Base-by-base conservation (phyloP, 2,797 vertebrate genomes). In the Delichon dasypus region DNA sequence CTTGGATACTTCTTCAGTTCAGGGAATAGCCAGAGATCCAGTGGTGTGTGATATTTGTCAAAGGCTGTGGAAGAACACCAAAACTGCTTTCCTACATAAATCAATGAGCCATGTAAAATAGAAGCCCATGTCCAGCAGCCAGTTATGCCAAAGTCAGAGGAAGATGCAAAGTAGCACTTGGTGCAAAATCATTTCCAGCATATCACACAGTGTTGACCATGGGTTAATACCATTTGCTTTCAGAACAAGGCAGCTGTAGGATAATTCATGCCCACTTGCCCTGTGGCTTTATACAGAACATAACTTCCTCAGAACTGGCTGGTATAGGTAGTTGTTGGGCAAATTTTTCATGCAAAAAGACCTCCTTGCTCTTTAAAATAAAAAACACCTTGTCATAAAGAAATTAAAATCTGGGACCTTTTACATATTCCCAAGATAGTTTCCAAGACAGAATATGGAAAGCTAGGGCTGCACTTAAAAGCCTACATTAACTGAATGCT, bases 371-470 rank as follows among this genome's bases (percentile, higher is more conserved):
- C 32, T 87, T 93, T 78, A 85, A 91, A 93, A 84, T 71, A 54
- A 76, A 75, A 93, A 70, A 0, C 40, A 90, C 17, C 54, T 80
- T 88, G 38, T 57, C 57, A 71, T 57, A 71, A 93, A 80, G 65
- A 92, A 76, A 68, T 50, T 0, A 81, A 93, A 90, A 87, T 61
- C 71, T 76, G 67, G 23, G 67, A 90, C 51, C 45, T 75, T 90
- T 87, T 73, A 83, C 42, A 73, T 64, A 62, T 57, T 90, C 67
- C 77, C 53, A 70, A 84, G 50, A 16, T 64, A 60, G 23, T 76
- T 94, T 72, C 36, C 66, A 88, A 91, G 76, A 83, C 60, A 83
- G 65, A 50, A 64, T 90, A 58, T 78, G 66, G 81, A 93, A 94
- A 95, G 23, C 9, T 38, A 78, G 53, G 60, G 40, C 58, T 90